A percentile compares a stretch with the other conserved stretches of the same genome.
Evolutionary conservation across 1,140 invertebrate genomes (phyloP).

Genomic region (Pristionchus pacificus): DNA sequence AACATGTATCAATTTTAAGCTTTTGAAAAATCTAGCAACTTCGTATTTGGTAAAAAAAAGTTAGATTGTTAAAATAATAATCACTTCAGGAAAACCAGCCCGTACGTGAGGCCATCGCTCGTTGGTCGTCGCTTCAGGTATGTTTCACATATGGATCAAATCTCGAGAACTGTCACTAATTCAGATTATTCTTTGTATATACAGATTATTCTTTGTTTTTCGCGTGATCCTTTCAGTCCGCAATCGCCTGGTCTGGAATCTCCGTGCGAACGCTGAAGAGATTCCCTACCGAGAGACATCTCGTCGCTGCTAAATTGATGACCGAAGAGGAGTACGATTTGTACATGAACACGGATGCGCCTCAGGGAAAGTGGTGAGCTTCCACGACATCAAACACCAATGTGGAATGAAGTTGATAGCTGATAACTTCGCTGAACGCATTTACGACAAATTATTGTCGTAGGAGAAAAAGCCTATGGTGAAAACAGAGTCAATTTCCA

Average conservation of each 20-base stretch:
- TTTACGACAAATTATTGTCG: too few relatives aligned
- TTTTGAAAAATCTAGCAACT: too few relatives aligned
- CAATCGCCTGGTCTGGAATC: conserved; percentile 60
- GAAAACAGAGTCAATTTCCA: too few relatives aligned
- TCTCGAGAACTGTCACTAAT: too few relatives aligned
- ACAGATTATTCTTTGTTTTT: too few relatives aligned
- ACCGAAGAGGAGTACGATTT: conserved; percentile 61
- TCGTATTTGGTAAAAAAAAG: too few relatives aligned
- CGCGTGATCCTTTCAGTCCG: too few relatives aligned
- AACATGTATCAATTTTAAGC: too few relatives aligned
- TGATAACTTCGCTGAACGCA: too few relatives aligned
- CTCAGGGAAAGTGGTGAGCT: conserved; percentile 53
- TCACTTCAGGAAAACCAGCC: conserved; percentile 49
- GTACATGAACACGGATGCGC: conserved; percentile 51
- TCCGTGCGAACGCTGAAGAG: conserved; percentile 80
- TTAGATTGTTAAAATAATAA: conserved; percentile 41
- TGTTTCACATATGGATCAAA: too few relatives aligned
- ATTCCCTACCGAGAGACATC: conserved; percentile 82
- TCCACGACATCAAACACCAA: background rate
- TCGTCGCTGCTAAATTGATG: conserved; percentile 75
- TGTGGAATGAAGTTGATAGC: background rate
- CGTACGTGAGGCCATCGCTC: conserved; percentile 48
- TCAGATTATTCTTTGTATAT: too few relatives aligned
- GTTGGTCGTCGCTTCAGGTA: conserved; percentile 52
- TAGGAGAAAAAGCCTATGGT: too few relatives aligned